phyloP scores from a whole-genome alignment of 2,888 invertebrate species.

The Drosophila meridiana region DNA sequence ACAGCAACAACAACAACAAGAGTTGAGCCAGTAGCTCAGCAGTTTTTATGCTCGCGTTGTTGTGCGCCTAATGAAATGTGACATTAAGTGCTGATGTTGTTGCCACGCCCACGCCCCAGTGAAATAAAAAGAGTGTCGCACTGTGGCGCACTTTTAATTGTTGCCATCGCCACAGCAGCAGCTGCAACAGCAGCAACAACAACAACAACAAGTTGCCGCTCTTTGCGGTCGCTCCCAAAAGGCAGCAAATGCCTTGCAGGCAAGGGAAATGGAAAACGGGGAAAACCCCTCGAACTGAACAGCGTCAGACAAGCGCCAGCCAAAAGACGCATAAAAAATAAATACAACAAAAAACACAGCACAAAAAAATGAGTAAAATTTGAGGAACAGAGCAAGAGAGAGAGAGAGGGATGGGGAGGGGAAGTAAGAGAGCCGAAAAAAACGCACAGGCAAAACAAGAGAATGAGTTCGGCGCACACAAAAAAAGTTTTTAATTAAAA shows the following conservation, averaged over 20 bases:
- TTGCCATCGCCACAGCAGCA: conserved; percentile 53
- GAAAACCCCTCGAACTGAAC: conserved; percentile 19
- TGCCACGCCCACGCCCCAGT: conserved; percentile 33
- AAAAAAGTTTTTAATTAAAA: conserved; percentile 77
- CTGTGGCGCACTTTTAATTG: conserved; percentile 74
- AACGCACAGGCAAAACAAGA: conserved; percentile 35
- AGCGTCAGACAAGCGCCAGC: conserved; percentile 66
- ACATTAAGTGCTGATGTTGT: conserved; percentile 72
- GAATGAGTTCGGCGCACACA: conserved; percentile 29
- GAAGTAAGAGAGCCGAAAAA: conserved; percentile 16
- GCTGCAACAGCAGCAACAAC: conserved; percentile 28
- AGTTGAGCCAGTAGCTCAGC: conserved; percentile 16
- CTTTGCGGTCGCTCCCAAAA: conserved; percentile 43
- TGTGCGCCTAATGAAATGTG: conserved; percentile 71
- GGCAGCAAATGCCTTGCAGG: conserved; percentile 26
- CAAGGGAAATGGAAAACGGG: conserved; percentile 16
- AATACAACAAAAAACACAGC: conserved; percentile 39
- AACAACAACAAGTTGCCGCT: conserved; percentile 46
- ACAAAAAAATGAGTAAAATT: conserved; percentile 17
- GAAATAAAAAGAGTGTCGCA: conserved; percentile 57
- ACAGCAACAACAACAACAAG: conserved; percentile 19
- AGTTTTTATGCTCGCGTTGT: conserved; percentile 20
- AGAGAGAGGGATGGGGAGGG: conserved; percentile 3
- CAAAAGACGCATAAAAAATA: conserved; percentile 74
- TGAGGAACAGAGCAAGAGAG: conserved; percentile 6